Conservation (phyloP, 2,113 vertebrate species). For the Camelus bactrianus region DNA sequence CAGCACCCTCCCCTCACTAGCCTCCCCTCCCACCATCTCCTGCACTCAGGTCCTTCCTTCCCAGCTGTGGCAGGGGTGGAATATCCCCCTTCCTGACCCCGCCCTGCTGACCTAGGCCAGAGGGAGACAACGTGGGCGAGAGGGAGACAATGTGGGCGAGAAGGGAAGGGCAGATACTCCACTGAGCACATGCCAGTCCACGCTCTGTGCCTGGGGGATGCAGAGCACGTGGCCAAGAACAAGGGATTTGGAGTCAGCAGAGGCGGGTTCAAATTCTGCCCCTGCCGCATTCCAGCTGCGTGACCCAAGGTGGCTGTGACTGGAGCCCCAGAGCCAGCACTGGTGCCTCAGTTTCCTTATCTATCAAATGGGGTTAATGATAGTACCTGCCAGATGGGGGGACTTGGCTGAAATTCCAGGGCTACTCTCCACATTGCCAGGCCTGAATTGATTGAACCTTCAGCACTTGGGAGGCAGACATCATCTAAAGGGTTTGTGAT, state of each 20-base stretch:
- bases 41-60: neutral
- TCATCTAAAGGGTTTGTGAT: neutral
- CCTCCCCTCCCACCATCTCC: neutral
- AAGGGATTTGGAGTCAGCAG: no score
- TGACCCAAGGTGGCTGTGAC: neutral
- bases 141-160: slow-evolving; percentile 62
- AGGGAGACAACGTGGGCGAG: slow-evolving; percentile 49
- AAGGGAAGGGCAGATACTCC: slow-evolving; percentile 83
- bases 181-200: neutral
- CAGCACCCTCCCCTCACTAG: neutral
- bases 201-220: neutral
- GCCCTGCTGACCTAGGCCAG: neutral
- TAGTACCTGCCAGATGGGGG: neutral
- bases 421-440: rapidly evolving
- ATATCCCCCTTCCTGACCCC: neutral
- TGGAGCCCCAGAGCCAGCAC: neutral
- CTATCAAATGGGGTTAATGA: neutral
- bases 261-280: neutral
- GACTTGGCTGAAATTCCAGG: neutral
- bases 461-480: no score
- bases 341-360: neutral
- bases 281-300: rapidly evolving
- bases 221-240: neutral
- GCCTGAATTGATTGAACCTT: neutral
- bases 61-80: neutral